phyloP scores from a whole-genome alignment of 2,888 invertebrate species.

The Calameuta filiformis region DNA sequence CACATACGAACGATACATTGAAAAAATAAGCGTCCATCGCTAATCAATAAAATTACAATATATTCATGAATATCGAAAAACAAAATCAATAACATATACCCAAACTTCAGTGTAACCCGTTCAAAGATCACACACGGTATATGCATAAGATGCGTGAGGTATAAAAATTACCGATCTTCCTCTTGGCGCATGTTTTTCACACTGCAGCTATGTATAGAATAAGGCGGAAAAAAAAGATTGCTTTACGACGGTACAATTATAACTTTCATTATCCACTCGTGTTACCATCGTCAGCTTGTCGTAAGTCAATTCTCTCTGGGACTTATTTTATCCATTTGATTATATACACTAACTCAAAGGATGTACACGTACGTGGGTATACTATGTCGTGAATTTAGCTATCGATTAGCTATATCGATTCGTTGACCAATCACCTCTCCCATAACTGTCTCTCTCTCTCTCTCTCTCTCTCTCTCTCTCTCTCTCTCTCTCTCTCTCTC shows the following conservation, averaged over 20 bases:
- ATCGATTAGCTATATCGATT: background rate
- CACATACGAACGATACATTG: background rate
- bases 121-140: background rate
- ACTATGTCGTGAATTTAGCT: background rate
- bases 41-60: no score
- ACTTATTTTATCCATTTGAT: background rate
- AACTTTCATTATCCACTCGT: background rate
- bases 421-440: background rate
- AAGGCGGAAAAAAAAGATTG: background rate
- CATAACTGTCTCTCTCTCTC: no score
- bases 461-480: no score
- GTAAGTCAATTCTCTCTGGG: background rate
- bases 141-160: background rate
- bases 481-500: no score
- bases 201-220: background rate
- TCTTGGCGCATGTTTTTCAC: background rate
- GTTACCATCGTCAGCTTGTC: background rate
- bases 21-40: background rate
- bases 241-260: background rate
- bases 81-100: no score
- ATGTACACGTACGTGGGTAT: background rate
- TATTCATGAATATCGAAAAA: no score
- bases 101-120: background rate
- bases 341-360: background rate
- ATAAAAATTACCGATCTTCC: background rate